These are phyloP conservation scores for Nipponia nippon DNA, from an alignment of 2,113 vertebrate genomes.

Conservation along the genomic window DNA sequence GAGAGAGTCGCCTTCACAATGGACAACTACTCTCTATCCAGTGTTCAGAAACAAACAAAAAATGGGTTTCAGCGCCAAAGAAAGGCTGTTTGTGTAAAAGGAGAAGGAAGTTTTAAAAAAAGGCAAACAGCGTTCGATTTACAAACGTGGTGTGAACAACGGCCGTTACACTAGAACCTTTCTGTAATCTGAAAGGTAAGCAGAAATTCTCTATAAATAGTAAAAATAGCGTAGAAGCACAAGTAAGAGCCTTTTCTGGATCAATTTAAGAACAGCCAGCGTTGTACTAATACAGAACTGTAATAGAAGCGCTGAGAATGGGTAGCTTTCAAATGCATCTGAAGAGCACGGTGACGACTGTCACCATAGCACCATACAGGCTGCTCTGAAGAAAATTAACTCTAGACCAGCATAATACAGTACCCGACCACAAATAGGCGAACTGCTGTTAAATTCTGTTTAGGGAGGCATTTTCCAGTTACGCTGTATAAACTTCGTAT, in stretches of 20 bases:
- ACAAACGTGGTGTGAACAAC: no score
- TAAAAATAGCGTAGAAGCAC: neutral
- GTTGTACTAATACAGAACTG: neutral
- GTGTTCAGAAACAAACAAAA: neutral
- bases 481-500: rapidly evolving
- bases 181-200: neutral
- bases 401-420: neutral
- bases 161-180: neutral
- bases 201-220: neutral
- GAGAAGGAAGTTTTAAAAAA: neutral
- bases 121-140: rapidly evolving
- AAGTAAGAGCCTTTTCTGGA: neutral
- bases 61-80: neutral
- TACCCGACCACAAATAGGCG: rapidly evolving
- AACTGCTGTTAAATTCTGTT: neutral
- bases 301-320: rapidly evolving
- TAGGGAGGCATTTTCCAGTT: neutral
- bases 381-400: neutral
- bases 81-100: neutral
- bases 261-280: neutral
- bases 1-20: neutral
- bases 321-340: neutral
- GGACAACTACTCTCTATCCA: neutral
- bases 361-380: neutral
- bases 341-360: rapidly evolving